Evolutionary conservation across 2,113 vertebrate species (phyloP).

Genomic region (Upupa epops): DNA sequence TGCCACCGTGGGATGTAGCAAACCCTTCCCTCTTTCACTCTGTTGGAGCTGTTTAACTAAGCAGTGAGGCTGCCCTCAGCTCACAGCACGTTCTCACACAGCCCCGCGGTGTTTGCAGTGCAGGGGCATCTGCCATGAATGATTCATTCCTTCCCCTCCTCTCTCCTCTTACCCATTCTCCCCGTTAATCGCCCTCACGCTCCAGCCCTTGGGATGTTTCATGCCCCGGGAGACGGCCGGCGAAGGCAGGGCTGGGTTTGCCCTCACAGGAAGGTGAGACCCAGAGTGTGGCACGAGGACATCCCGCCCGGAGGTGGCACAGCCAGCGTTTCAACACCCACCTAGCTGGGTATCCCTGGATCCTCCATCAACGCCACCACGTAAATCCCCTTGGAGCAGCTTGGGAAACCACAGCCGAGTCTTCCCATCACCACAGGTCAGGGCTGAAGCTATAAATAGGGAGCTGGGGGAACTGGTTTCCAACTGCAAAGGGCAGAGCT

Average conservation of each 20-base stretch:
- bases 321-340: too few relatives aligned
- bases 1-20: not conserved
- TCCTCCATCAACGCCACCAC: not conserved
- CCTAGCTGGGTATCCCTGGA: too few relatives aligned
- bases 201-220: not conserved
- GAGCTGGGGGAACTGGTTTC: not conserved
- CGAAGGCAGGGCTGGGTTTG: not conserved
- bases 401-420: not conserved
- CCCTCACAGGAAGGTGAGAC: not conserved
- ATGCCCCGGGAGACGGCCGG: not conserved
- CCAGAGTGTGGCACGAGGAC: fast-evolving
- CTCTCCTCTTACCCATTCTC: not conserved
- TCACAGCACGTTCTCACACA: not conserved
- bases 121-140: conserved; percentile 23
- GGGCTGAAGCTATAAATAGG: not conserved
- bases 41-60: not conserved
- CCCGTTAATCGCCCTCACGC: not conserved
- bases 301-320: not conserved
- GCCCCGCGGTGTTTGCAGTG: not conserved
- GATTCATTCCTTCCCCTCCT: conserved; percentile 13
- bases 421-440: fast-evolving
- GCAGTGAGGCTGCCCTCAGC: not conserved
- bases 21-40: not conserved
- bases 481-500: not conserved
- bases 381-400: fast-evolving